These are phyloP conservation scores for Muricea muricata DNA, from an alignment of 92 coral and sea anemone genomes.

Conservation along the genomic window DNA sequence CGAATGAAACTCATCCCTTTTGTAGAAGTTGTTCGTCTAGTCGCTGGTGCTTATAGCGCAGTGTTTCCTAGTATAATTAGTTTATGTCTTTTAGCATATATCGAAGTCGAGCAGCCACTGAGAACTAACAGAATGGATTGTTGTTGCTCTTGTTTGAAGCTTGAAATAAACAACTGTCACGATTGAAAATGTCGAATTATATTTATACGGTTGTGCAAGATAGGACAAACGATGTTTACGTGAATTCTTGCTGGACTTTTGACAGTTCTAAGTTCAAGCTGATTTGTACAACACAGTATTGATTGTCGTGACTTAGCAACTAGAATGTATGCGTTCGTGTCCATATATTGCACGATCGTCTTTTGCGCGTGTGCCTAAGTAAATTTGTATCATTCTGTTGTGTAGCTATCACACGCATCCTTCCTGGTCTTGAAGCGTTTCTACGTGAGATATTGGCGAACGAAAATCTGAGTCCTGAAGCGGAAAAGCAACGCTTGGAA, in stretches of 20 bases:
- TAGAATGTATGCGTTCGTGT: neutral
- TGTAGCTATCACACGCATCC: constrained; percentile 92
- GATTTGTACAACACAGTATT: neutral
- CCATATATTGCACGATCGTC: neutral
- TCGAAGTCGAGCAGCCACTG: too few species aligned
- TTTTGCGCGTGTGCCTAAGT: neutral
- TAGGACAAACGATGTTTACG: too few species aligned
- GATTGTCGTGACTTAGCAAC: neutral
- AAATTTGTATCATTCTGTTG: constrained; percentile 18
- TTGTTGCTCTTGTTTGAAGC: neutral
- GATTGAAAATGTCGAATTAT: neutral
- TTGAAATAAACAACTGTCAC: neutral
- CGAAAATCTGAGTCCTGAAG: constrained; percentile 86
- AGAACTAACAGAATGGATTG: neutral
- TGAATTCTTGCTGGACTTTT: too few species aligned
- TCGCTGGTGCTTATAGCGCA: too few species aligned
- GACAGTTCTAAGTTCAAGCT: neutral
- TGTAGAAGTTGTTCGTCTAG: neutral
- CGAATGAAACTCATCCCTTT: neutral
- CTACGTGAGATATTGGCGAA: constrained; percentile 87
- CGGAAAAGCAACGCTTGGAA: constrained; percentile 90
- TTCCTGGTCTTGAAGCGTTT: constrained; percentile 88
- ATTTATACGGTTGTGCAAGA: neutral
- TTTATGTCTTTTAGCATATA: neutral
- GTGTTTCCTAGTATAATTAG: neutral